phyloP scores from a whole-genome alignment of 2,888 invertebrate genomes.

The Drosophila infuscata region DNA sequence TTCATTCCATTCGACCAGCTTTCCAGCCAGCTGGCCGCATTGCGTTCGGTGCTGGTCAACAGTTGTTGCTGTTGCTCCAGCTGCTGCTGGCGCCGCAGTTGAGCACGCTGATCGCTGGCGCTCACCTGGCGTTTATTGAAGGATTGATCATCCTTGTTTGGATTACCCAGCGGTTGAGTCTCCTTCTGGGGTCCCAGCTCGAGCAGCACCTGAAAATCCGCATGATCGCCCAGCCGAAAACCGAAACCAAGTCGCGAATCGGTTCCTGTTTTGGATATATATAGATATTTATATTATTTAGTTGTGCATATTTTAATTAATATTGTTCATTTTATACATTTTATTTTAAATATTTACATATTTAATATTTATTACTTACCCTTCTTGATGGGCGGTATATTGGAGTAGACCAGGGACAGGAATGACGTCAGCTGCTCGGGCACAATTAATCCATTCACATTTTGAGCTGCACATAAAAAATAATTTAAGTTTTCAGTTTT shows the following conservation, averaged over 20 bases:
- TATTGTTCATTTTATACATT: neutral
- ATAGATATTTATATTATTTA: neutral
- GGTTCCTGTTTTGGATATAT: conserved; percentile 87
- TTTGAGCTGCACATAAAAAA: conserved; percentile 47
- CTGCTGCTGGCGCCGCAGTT: conserved; percentile 70
- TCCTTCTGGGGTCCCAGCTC: conserved; percentile 92
- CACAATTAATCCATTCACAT: conserved; percentile 88
- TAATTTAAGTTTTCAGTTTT: conserved; percentile 10
- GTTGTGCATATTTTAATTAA: neutral
- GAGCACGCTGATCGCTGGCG: conserved; percentile 66
- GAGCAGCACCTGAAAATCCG: conserved; percentile 91
- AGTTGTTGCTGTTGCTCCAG: conserved; percentile 85
- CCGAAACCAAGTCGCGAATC: conserved; percentile 93
- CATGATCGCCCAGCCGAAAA: conserved; percentile 92
- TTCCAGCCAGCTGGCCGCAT: conserved; percentile 86
- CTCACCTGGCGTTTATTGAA: conserved; percentile 83
- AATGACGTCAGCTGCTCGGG: conserved; percentile 93
- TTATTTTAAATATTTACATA: neutral
- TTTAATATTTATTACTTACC: conserved; percentile 85
- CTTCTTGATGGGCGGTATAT: conserved; percentile 94
- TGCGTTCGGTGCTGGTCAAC: conserved; percentile 78
- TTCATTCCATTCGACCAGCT: conserved; percentile 88
- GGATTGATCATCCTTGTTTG: conserved; percentile 64
- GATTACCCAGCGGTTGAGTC: conserved; percentile 88
- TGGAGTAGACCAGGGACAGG: conserved; percentile 92